Conservation (phyloP, 2,797 vertebrate species). For the Acanthurus lineatus region DNA sequence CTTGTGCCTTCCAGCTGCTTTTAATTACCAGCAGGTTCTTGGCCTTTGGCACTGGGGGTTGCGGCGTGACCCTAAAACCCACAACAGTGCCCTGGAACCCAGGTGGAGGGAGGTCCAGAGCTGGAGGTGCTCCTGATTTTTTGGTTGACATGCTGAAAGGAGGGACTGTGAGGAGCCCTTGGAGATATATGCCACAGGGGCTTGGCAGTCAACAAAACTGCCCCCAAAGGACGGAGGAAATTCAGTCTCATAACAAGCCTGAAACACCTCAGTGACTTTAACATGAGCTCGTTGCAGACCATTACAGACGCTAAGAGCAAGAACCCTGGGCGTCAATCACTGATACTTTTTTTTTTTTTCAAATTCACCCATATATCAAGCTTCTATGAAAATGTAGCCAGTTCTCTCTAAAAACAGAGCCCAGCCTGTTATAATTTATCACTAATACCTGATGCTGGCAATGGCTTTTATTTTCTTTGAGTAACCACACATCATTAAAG, state of each 20-base stretch:
- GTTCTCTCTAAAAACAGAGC: conserved; percentile 31
- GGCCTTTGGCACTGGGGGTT: conserved; percentile 65
- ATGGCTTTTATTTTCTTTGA: neutral
- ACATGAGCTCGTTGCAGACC: conserved; percentile 20
- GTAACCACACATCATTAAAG: conserved; percentile 6
- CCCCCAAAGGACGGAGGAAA: conserved; percentile 30
- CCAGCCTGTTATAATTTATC: conserved; percentile 11
- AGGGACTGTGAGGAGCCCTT: conserved; percentile 20
- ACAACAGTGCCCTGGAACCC: conserved; percentile 46
- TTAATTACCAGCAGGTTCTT: conserved; percentile 73
- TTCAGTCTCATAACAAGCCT: conserved; percentile 10
- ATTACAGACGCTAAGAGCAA: neutral
- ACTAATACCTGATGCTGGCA: neutral
- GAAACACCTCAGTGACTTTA: neutral
- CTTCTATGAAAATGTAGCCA: conserved; percentile 19
- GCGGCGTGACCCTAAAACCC: conserved; percentile 72
- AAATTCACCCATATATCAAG: conserved; percentile 1
- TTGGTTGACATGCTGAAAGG: conserved; percentile 49
- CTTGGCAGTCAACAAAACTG: conserved; percentile 30
- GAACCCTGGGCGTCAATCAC: neutral
- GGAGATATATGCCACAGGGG: conserved; percentile 8
- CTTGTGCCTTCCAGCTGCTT: conserved; percentile 69
- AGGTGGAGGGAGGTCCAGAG: conserved; percentile 65
- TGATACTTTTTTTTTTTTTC: conserved; percentile 1
- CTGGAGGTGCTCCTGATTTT: conserved; percentile 53